phyloP scores from a whole-genome alignment of 2,113 vertebrate species.

The human region DNA sequence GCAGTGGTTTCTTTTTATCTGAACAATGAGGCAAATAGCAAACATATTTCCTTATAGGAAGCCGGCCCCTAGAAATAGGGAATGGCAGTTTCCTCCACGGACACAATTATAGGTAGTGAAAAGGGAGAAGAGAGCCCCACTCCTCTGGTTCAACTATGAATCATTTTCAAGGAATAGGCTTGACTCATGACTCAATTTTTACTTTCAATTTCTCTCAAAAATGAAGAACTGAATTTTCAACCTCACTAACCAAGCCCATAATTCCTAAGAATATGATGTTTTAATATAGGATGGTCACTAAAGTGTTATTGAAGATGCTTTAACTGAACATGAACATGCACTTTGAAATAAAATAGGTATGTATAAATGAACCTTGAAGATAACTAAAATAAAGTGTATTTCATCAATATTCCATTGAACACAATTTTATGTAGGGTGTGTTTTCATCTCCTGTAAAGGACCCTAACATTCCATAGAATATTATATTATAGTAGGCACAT shows the following conservation, averaged over 20 bases:
- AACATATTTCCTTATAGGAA: background rate
- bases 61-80: background rate
- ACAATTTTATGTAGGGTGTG: background rate
- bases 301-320: conserved; percentile 20
- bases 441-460: conserved; percentile 33
- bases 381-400: background rate
- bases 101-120: conserved; percentile 1
- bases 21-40: background rate
- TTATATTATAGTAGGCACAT: background rate
- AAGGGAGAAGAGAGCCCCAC: background rate
- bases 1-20: background rate
- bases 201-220: conserved; percentile 42
- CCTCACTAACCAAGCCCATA: background rate
- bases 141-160: background rate
- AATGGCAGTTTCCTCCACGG: background rate
- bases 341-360: conserved; percentile 15
- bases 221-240: conserved; percentile 39
- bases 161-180: conserved; percentile 20
- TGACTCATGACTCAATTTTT: background rate
- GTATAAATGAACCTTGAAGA: background rate
- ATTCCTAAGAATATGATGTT: background rate
- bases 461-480: conserved; percentile 42
- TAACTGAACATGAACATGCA: background rate
- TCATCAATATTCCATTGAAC: conserved; percentile 28
- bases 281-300: background rate